These are phyloP conservation scores for Ladona fulva DNA, from an alignment of 1,140 invertebrate genomes.

Conservation along the genomic window DNA sequence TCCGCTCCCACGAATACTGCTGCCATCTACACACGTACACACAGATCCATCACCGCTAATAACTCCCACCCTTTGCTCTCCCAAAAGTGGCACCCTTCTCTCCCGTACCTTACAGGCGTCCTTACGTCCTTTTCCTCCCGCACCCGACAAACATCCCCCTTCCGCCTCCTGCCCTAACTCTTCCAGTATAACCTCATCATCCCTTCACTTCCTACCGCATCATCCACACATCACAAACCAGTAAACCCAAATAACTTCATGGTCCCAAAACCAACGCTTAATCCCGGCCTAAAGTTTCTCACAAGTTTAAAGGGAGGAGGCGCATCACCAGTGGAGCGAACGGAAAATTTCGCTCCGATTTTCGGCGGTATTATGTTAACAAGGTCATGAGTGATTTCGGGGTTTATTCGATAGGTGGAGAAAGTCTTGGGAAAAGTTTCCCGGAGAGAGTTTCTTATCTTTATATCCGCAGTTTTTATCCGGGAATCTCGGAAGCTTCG, in stretches of 20 bases:
- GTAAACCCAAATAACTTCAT: not conserved
- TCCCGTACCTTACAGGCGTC: not conserved
- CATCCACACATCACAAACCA: conserved; percentile 8
- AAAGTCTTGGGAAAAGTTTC: no score
- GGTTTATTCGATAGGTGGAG: no score
- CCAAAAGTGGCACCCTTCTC: not conserved
- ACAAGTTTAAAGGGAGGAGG: not conserved
- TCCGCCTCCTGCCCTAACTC: not conserved
- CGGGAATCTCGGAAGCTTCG: no score
- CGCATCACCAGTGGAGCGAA: no score
- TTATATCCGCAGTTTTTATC: no score
- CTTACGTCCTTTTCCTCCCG: not conserved
- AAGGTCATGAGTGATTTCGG: no score
- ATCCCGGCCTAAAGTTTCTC: not conserved
- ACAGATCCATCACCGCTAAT: not conserved
- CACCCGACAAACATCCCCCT: no score
- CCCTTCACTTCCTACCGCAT: conserved; percentile 2
- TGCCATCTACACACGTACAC: not conserved
- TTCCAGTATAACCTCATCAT: not conserved
- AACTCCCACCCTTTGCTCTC: not conserved
- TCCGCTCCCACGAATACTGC: no score
- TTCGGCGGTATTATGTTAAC: no score
- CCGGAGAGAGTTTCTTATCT: no score
- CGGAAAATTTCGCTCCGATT: no score
- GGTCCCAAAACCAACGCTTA: not conserved